phyloP scores from a whole-genome alignment of 2,888 invertebrate genomes.

The Eristalis arbustorum region DNA sequence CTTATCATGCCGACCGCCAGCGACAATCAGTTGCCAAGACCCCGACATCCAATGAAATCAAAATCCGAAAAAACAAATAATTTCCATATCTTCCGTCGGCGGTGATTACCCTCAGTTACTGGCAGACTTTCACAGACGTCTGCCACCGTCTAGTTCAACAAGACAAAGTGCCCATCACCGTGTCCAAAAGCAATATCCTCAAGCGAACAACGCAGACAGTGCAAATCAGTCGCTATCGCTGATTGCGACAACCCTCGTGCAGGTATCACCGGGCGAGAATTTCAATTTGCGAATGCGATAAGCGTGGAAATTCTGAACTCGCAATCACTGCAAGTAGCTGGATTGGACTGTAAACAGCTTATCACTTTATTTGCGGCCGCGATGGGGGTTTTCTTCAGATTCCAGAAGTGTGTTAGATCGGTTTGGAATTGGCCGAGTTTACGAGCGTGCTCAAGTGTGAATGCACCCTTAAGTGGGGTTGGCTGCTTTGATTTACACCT shows the following conservation, averaged over 20 bases:
- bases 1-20: neutral
- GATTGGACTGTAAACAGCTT: constrained; percentile 35
- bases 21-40: neutral
- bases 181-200: neutral
- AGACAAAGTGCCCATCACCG: neutral
- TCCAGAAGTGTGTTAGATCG: constrained; percentile 1
- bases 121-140: neutral
- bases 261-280: neutral
- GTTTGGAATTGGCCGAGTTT: neutral
- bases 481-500: constrained; percentile 1
- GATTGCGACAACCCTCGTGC: neutral
- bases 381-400: constrained; percentile 28
- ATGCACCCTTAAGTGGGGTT: constrained; percentile 19
- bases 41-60: neutral
- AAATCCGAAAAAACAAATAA: neutral
- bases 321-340: constrained; percentile 39
- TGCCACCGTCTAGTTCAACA: neutral
- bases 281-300: constrained; percentile 6
- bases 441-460: constrained; percentile 11
- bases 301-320: neutral
- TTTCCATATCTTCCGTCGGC: neutral
- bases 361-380: constrained; percentile 7
- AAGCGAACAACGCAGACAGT: neutral
- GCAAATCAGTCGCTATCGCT: constrained; percentile 2
- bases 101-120: neutral